phyloP scores from a whole-genome alignment of 2,797 vertebrate species.

The Crotalus adamanteus region DNA sequence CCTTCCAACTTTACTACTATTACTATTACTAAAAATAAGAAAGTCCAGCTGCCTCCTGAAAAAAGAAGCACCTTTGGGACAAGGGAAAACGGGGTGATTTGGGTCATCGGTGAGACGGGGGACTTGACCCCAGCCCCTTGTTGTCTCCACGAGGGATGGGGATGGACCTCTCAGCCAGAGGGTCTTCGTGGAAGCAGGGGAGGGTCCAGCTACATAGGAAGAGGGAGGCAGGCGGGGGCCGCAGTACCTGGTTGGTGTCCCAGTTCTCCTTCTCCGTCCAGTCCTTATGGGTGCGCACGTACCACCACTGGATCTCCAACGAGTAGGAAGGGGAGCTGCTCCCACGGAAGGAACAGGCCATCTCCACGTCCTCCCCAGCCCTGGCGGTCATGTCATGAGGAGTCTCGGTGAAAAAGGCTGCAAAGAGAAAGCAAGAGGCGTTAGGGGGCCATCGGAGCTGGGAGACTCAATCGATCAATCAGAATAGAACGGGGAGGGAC shows the following conservation, averaged over 20 bases:
- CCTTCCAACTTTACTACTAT: too few relatives aligned
- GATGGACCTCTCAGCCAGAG: background rate
- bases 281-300: slow-evolving; percentile 81
- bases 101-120: too few relatives aligned
- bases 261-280: slow-evolving; percentile 80
- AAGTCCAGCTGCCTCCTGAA: too few relatives aligned
- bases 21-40: too few relatives aligned
- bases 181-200: too few relatives aligned
- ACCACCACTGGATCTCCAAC: slow-evolving; percentile 99
- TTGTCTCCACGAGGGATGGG: too few relatives aligned
- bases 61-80: too few relatives aligned
- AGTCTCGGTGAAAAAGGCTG: slow-evolving; percentile 92
- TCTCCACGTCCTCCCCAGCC: slow-evolving; percentile 90
- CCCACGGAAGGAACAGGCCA: slow-evolving; percentile 95
- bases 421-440: slow-evolving; percentile 17
- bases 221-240: accelerated
- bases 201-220: accelerated
- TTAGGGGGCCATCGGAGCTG: background rate
- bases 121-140: too few relatives aligned
- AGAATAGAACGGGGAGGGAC: background rate
- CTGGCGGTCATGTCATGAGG: slow-evolving; percentile 86
- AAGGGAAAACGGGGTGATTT: too few relatives aligned
- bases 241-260: slow-evolving; percentile 81
- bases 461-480: background rate
- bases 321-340: slow-evolving; percentile 88